A percentile compares a stretch with the other conserved stretches of the same genome.
phyloP scores from a whole-genome alignment of 1,140 invertebrate species.

The Calephelis virginiensis region DNA sequence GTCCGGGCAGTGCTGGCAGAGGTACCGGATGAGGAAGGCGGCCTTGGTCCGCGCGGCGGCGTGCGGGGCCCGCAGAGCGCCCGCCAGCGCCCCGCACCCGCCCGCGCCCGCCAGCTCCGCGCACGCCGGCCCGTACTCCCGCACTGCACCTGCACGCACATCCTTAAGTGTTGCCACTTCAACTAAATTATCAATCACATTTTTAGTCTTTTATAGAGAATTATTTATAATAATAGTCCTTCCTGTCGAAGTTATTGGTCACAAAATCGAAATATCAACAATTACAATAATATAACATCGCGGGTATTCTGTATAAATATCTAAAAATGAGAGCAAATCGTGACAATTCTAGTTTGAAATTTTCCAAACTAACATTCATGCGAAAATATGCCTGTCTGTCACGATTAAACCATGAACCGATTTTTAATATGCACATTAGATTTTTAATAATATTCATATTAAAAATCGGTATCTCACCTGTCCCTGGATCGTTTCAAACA shows the following conservation, averaged over 20 bases:
- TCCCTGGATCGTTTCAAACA: neutral
- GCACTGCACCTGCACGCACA: constrained; percentile 37
- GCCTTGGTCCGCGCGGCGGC: constrained; percentile 84
- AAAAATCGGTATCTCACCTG: neutral
- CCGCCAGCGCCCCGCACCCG: constrained; percentile 81
- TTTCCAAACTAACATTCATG: no score
- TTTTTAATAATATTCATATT: neutral
- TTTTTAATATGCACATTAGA: neutral
- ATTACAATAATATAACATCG: no score
- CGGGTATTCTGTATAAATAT: no score
- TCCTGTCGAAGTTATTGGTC: no score
- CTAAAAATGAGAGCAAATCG: no score
- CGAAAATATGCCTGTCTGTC: no score
- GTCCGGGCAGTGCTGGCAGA: constrained; percentile 79
- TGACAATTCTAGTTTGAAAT: no score
- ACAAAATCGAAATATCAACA: no score
- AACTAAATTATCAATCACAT: no score
- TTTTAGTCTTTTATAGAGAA: no score
- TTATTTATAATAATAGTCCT: no score
- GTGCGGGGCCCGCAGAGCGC: constrained; percentile 80
- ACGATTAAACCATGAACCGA: no score
- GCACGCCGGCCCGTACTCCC: constrained; percentile 80
- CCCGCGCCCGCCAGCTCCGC: constrained; percentile 80
- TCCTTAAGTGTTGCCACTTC: neutral
- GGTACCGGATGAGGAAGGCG: constrained; percentile 82